A percentile compares a stretch with the other conserved stretches of the same genome.
Conservation (phyloP, 2,113 vertebrate species). For the Siniperca knerii region DNA sequence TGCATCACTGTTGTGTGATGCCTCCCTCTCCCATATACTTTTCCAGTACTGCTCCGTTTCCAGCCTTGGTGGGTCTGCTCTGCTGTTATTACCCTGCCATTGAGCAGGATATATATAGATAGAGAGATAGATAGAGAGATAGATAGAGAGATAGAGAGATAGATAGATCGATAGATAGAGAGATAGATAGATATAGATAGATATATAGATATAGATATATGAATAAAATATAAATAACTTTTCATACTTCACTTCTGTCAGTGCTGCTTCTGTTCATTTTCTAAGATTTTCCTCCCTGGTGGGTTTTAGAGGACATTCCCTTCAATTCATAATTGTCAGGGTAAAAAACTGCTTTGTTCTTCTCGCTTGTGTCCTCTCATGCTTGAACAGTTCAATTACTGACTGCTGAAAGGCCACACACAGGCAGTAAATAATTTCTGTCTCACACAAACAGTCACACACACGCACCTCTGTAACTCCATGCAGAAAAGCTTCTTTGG, state of each 20-base stretch:
- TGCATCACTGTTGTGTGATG: too few species aligned
- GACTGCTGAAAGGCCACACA: constrained; percentile 64
- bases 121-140: too few species aligned
- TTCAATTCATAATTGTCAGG: constrained; percentile 62
- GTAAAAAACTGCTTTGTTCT: constrained; percentile 71
- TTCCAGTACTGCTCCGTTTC: too few species aligned
- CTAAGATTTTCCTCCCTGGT: constrained; percentile 43
- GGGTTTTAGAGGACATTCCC: constrained; percentile 64
- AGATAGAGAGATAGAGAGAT: too few species aligned
- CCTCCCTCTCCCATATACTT: too few species aligned
- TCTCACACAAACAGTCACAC: constrained; percentile 23
- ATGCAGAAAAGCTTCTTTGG: constrained; percentile 94
- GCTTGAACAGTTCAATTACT: constrained; percentile 75
- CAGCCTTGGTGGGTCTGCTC: too few species aligned
- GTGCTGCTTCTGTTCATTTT: constrained; percentile 40
- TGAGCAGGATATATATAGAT: too few species aligned
- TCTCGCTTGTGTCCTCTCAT: constrained; percentile 66
- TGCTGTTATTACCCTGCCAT: too few species aligned
- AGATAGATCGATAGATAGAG: background rate
- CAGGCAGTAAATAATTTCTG: constrained; percentile 63
- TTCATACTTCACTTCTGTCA: constrained; percentile 19
- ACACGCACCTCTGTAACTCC: constrained; percentile 92
- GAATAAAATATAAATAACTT: constrained; percentile 1
- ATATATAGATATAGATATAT: background rate
- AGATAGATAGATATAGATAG: background rate